phyloP scores from a whole-genome alignment of 2,113 vertebrate species.

The Athene noctua region DNA sequence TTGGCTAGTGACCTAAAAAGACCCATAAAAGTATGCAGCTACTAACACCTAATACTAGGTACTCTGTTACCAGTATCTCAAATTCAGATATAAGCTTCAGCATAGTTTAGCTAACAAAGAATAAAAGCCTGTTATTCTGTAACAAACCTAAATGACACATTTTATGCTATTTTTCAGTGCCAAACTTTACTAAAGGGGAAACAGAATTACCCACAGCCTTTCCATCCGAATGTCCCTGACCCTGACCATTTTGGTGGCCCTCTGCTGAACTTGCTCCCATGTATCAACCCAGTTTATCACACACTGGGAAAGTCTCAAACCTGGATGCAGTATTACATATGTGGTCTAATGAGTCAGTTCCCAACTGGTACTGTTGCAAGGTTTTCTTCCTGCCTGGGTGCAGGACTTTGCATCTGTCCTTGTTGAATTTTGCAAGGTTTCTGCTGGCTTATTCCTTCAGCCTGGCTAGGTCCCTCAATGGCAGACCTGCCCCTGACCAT shows the following conservation, averaged over 20 bases:
- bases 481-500: neutral
- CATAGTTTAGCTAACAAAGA: neutral
- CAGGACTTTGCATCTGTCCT: neutral
- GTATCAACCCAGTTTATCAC: neutral
- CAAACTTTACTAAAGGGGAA: neutral
- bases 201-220: neutral
- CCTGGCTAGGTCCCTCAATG: neutral
- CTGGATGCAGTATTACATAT: neutral
- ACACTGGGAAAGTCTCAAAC: neutral
- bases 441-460: neutral
- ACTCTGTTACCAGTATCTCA: neutral
- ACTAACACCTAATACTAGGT: neutral
- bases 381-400: neutral
- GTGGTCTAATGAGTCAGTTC: neutral
- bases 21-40: neutral
- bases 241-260: neutral
- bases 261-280: neutral
- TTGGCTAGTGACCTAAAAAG: neutral
- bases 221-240: neutral
- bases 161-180: neutral
- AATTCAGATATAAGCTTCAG: neutral
- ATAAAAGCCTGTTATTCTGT: neutral
- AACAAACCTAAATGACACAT: neutral
- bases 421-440: neutral
- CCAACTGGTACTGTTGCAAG: neutral